phyloP scores from a whole-genome alignment of 2,888 invertebrate genomes.

The Dorcus parallelipipedus region DNA sequence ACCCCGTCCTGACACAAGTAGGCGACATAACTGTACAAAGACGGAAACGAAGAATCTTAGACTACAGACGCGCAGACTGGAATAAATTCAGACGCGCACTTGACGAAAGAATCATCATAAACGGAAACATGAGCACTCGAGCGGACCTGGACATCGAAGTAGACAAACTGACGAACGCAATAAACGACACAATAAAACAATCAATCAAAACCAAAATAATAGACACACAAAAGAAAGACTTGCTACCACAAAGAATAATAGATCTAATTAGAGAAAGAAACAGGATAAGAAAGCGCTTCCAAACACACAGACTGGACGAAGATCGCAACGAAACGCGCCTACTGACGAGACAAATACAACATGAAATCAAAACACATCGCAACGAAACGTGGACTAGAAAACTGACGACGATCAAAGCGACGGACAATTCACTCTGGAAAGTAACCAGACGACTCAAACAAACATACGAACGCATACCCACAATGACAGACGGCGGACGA shows the following conservation, averaged over 20 bases:
- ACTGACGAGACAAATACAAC: not conserved
- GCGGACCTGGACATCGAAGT: too few relatives aligned
- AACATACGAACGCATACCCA: not conserved
- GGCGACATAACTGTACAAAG: not conserved
- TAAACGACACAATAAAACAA: too few relatives aligned
- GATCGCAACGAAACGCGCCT: too few relatives aligned
- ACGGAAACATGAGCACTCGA: not conserved
- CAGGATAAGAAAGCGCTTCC: not conserved
- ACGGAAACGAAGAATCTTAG: not conserved
- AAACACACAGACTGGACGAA: not conserved
- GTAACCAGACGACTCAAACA: not conserved
- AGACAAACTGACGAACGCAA: too few relatives aligned
- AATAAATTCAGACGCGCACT: not conserved
- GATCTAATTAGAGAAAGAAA: too few relatives aligned
- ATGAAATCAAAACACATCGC: not conserved
- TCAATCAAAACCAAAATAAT: too few relatives aligned
- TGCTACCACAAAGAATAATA: too few relatives aligned
- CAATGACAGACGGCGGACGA: not conserved
- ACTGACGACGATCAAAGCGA: not conserved
- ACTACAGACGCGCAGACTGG: constrained; percentile 1
- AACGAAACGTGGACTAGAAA: not conserved
- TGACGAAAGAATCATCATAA: not conserved
- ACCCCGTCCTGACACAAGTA: not conserved
- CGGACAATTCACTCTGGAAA: not conserved
- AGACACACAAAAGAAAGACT: not conserved